Conservation (phyloP, 2,888 invertebrate genomes). For the Scrobipalpa atriplicella region DNA sequence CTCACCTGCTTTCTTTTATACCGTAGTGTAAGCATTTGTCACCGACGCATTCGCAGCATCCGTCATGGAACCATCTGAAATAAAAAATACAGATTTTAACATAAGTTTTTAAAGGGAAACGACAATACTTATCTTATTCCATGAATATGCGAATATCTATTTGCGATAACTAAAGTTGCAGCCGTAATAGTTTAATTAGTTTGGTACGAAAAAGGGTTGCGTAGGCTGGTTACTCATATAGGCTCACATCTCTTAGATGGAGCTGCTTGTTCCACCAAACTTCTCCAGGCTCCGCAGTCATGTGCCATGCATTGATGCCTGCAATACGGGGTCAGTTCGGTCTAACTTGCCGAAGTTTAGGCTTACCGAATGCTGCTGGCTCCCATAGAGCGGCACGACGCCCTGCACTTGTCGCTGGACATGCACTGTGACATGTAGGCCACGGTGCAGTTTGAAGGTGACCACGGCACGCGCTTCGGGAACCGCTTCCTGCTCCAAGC, state of each 20-base stretch:
- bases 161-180: no score
- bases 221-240: no score
- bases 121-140: background rate
- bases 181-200: no score
- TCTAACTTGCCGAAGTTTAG: background rate
- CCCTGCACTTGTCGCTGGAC: constrained; percentile 93
- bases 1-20: constrained; percentile 91
- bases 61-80: constrained; percentile 97
- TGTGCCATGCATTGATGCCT: no score
- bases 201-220: no score
- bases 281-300: no score
- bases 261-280: no score
- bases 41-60: constrained; percentile 97
- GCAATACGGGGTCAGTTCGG: background rate
- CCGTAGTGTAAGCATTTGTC: constrained; percentile 95
- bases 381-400: constrained; percentile 92
- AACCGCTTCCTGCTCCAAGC: constrained; percentile 85
- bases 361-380: constrained; percentile 84
- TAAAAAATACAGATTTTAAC: background rate
- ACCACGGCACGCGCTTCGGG: constrained; percentile 83
- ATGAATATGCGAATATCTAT: background rate
- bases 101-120: background rate
- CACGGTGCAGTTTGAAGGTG: constrained; percentile 94
- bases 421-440: constrained; percentile 95
- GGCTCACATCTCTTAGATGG: no score